Base-by-base conservation (phyloP, 2,113 vertebrate genomes). In the Suricata suricatta region DNA sequence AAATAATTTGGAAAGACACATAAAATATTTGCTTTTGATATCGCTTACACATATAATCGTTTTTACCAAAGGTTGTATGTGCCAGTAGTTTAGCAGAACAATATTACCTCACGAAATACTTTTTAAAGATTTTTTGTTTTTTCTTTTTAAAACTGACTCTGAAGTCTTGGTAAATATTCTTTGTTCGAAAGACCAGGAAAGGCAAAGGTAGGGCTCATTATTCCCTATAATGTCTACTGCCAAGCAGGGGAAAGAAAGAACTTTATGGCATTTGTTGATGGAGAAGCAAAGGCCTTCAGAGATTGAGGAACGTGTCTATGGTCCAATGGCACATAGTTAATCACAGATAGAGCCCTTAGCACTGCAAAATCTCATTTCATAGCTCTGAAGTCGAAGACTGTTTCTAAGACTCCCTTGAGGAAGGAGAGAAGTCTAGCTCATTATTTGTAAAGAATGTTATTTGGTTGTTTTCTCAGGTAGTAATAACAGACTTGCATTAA, bases 1-100 rank as follows among this genome's bases (percentile, higher is more conserved):
- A 93, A 85, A 88, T 64, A 93, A 96, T 87, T 93, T 93, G 12
- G 16, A 95, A 93, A 94, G 27, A 76, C 9, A 72, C 29, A 85
- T 6, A 87, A 85, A 91, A 77, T 82, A 66, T 81, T 88, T 95
- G 16, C 25, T 92, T 82, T 85, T 38, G 4, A 88, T 77, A 71
- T 82, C 54, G 83, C n/a, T 90, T 54, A 80, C 33, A 76, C 17
- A 92, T 77, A 60, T 5, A 60, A 41, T 93, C 16, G 81, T 95
- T 38, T 94, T 91, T 88, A 63, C 31, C 54, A 90, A 90, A 7
- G 3, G 13, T 12, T 77, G 1, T 89, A 50, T 35, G 23, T 90
- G 23, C 15, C 38, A 8, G 82, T 76, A 66, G 13, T 19, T 72
- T 85, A 81, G 41, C 38, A 94, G 21, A 94, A 83, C 12, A 92